phyloP scores from a whole-genome alignment of 2,113 vertebrate species.

The Hystrix cristata region DNA sequence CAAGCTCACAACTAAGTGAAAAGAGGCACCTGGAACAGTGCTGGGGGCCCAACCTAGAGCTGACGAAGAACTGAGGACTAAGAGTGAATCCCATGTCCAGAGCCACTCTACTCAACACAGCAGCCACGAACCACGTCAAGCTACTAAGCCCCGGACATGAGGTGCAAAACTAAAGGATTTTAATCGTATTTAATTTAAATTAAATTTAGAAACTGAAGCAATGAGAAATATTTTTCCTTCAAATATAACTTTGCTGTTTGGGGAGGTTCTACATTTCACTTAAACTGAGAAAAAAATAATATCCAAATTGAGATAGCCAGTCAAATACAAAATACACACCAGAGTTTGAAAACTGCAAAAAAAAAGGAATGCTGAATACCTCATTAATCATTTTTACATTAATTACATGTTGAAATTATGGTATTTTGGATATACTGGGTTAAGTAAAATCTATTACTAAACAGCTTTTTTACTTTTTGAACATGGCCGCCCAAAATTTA shows the following conservation, averaged over 20 bases:
- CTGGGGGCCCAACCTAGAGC: background rate
- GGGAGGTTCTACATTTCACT: background rate
- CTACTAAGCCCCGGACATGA: background rate
- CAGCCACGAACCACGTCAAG: background rate
- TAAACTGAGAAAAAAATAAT: background rate
- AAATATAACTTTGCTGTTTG: background rate
- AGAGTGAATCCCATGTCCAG: background rate
- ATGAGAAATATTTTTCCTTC: background rate
- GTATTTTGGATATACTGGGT: background rate
- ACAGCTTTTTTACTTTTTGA: constrained; percentile 1
- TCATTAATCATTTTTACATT: constrained; percentile 5
- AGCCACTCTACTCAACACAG: background rate
- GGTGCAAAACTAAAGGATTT: background rate
- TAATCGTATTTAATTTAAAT: background rate
- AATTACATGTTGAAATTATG: background rate
- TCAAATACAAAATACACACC: constrained; percentile 21
- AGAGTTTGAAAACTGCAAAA: constrained; percentile 22
- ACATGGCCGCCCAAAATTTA: background rate
- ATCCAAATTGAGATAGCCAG: constrained; percentile 9
- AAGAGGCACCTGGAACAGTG: background rate
- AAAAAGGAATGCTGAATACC: background rate
- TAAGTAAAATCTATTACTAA: constrained; percentile 32
- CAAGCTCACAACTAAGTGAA: background rate
- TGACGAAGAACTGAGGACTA: background rate
- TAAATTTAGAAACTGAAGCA: constrained; percentile 22